phyloP scores from a whole-genome alignment of 2,113 vertebrate species.

The Muscicapa adusta region DNA sequence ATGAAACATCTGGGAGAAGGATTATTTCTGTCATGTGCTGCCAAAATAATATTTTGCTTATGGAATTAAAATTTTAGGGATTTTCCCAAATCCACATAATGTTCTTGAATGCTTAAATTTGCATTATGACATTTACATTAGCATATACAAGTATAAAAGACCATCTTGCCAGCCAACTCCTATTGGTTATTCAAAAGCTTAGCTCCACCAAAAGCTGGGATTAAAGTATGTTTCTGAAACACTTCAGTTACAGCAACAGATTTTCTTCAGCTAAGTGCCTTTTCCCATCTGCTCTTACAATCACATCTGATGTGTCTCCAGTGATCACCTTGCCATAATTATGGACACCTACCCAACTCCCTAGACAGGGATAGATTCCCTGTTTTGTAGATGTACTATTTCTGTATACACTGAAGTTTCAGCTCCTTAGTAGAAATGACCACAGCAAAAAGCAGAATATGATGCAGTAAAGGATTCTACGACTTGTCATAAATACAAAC shows the following conservation, averaged over 20 bases:
- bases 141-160: slow-evolving; percentile 12
- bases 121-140: slow-evolving; percentile 44
- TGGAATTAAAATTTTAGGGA: slow-evolving; percentile 53
- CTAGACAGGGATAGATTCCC: neutral
- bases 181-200: slow-evolving; percentile 18
- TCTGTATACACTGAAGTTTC: neutral
- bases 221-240: slow-evolving; percentile 20
- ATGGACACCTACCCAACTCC: neutral
- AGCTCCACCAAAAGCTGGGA: slow-evolving; percentile 54
- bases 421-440: neutral
- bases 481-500: neutral
- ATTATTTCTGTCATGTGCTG: slow-evolving; percentile 56
- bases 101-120: slow-evolving; percentile 28
- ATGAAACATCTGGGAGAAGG: slow-evolving; percentile 44
- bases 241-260: neutral
- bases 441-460: neutral
- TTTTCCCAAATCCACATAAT: slow-evolving; percentile 54
- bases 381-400: neutral
- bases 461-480: neutral
- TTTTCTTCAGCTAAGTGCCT: slow-evolving; percentile 23
- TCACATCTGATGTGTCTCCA: neutral
- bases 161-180: slow-evolving; percentile 19
- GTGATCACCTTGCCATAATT: neutral
- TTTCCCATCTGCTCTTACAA: neutral
- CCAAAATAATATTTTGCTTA: slow-evolving; percentile 61